Percentiles rank a stretch among this genome's conserved stretches.
Conservation (phyloP, 1,140 invertebrate genomes). For the Lerema accius region DNA sequence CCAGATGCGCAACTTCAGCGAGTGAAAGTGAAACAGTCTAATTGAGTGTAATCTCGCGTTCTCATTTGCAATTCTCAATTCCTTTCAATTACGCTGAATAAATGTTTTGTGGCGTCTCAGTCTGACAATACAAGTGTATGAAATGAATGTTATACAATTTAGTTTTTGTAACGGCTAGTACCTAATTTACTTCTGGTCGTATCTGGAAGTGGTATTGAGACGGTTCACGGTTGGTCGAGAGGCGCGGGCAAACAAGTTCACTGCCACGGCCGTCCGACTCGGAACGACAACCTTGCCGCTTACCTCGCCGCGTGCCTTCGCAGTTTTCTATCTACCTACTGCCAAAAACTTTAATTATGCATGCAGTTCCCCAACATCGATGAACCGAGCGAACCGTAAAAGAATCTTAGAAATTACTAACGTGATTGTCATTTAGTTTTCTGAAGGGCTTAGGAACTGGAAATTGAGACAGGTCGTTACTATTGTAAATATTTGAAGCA, state of each 20-base stretch:
- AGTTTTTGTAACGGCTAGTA: background rate
- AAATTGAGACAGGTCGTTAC: too few species aligned
- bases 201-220: conserved; percentile 41
- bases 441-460: too few species aligned
- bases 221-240: conserved; percentile 57
- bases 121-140: background rate
- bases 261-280: conserved; percentile 75
- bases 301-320: conserved; percentile 41
- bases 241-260: conserved; percentile 76
- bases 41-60: background rate
- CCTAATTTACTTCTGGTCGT: conserved; percentile 35
- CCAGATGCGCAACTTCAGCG: background rate
- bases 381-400: too few species aligned
- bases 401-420: too few species aligned
- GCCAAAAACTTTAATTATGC: conserved; percentile 37
- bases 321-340: conserved; percentile 38
- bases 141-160: background rate
- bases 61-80: background rate
- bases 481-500: too few species aligned
- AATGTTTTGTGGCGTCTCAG: background rate
- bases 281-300: conserved; percentile 71
- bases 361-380: conserved; percentile 12
- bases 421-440: too few species aligned
- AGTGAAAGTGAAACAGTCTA: background rate
- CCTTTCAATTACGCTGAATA: background rate